A percentile compares a stretch with the other conserved stretches of the same genome.
phyloP scores from a whole-genome alignment of 92 coral and sea anemone species.

The Pocillopora grandis region DNA sequence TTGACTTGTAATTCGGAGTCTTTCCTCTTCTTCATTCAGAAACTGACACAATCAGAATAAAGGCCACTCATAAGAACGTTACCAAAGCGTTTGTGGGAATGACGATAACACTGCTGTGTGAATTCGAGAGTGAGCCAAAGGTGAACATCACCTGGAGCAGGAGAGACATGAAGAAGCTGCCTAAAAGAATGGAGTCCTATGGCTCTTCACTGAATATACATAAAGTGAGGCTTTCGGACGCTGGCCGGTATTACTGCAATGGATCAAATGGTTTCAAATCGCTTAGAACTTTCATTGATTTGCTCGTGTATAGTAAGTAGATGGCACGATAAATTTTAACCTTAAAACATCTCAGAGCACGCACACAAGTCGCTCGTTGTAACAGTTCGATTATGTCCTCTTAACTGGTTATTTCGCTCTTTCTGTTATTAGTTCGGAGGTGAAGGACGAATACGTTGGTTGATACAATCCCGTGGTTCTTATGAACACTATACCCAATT shows the following conservation, averaged over 20 bases:
- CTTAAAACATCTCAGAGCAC: too few relatives aligned
- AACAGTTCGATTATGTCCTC: too few relatives aligned
- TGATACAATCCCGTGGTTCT: background rate
- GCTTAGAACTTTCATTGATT: conserved; percentile 42
- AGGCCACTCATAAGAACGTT: conserved; percentile 18
- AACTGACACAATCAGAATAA: conserved; percentile 26
- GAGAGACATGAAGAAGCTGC: conserved; percentile 44
- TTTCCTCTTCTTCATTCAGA: background rate
- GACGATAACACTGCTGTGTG: conserved; percentile 51
- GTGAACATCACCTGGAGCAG: conserved; percentile 70
- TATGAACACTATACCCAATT: too few relatives aligned
- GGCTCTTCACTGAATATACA: conserved; percentile 45
- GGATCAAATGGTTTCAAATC: conserved; percentile 74
- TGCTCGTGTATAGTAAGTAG: conserved; percentile 82
- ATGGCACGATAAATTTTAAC: too few relatives aligned
- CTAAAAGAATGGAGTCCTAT: conserved; percentile 14
- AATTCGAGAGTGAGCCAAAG: conserved; percentile 62
- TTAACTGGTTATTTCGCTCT: too few relatives aligned
- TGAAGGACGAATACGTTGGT: too few relatives aligned
- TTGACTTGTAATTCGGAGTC: too few relatives aligned
- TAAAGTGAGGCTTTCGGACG: conserved; percentile 52
- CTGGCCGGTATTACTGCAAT: conserved; percentile 74
- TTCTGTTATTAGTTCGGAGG: too few relatives aligned
- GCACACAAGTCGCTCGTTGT: too few relatives aligned
- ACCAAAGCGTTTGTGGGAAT: conserved; percentile 29